Conservation (phyloP, 35 echinoderm and acorn worm genomes). For the Holothuria glaberrima region DNA sequence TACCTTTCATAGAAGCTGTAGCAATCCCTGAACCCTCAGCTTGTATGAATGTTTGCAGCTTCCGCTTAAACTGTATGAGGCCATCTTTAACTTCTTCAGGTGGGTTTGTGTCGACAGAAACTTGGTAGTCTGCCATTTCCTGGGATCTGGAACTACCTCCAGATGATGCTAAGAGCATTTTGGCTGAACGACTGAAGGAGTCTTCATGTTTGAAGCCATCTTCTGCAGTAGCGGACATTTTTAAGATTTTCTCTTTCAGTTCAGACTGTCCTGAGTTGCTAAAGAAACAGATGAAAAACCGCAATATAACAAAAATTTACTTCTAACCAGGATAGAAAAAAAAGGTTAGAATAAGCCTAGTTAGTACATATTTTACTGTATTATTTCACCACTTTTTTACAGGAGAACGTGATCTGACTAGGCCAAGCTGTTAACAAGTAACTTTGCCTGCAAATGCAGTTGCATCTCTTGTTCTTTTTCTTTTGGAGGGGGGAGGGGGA, state of each 20-base stretch:
- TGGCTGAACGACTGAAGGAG: constrained; percentile 67
- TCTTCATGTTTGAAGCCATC: constrained; percentile 48
- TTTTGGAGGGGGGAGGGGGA: no score
- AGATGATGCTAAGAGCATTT: constrained; percentile 72
- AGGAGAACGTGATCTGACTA: no score
- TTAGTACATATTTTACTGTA: no score
- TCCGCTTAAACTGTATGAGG: neutral
- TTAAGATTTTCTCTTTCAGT: constrained; percentile 68
- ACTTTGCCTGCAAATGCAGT: no score
- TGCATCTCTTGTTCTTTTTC: no score
- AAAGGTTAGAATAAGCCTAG: no score
- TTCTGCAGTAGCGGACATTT: constrained; percentile 72
- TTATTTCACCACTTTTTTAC: no score
- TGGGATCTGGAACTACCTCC: neutral
- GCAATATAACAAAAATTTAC: no score
- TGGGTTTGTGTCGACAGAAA: neutral
- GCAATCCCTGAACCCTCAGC: constrained; percentile 16
- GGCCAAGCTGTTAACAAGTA: no score
- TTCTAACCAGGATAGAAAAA: no score
- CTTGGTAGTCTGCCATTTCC: neutral
- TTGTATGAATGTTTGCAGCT: constrained; percentile 19
- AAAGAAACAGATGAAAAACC: no score
- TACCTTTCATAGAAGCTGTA: constrained; percentile 42
- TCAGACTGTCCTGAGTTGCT: constrained; percentile 42
- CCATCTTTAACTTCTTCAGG: neutral